Evolutionary conservation across 2,113 vertebrate species (phyloP), one percentile per base, ranked within the genome.

Genomic region (Saiga tatarica): DNA sequence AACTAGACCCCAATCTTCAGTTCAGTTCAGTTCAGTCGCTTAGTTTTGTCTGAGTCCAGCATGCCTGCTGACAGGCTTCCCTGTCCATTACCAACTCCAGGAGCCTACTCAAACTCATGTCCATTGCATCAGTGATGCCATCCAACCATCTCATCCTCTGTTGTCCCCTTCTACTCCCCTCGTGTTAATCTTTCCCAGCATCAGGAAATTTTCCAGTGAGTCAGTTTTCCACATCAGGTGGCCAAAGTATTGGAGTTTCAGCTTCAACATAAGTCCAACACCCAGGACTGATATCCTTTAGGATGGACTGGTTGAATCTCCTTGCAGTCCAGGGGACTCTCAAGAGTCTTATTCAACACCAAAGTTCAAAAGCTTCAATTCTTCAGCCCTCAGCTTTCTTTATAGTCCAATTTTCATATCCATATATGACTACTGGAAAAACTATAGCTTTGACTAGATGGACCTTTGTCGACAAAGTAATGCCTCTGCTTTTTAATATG

Each of bases 121-220:
- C 64, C 64, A 5, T 21, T 0, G 1, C 1, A 17, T 67, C 64
- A 67, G 17, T 36, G 8, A 67, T 67, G 64, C 33, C 33, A 5
- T 67, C 33, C 64, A 67, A 67, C 64, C 33, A 36, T 21, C 17
- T 67, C n/a, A 67, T 67, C 33, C 33, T 67, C 64, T 36, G 33
- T 11, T 5, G 1, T 67, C 9, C 64, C 17, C 17, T 67, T 67
- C 2, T 21, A 2, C 17, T 36, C n/a, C n/a, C 33, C 17, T 19
- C 0, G 0, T 4, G 0, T n/a, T 9, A 36, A 11, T 36, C 4
- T 36, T 67, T 67, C n/a, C 64, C n/a, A 36, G 64, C 17, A 67
- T 67, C 64, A 11, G 33, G 64, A 33, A 36, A 21, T 21, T 67
- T 36, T 17, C 33, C n/a, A 67, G 17, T 67, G 17, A 36, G 33